phyloP scores from a whole-genome alignment of 2,113 vertebrate genomes.

The Phaethornis superciliosus region DNA sequence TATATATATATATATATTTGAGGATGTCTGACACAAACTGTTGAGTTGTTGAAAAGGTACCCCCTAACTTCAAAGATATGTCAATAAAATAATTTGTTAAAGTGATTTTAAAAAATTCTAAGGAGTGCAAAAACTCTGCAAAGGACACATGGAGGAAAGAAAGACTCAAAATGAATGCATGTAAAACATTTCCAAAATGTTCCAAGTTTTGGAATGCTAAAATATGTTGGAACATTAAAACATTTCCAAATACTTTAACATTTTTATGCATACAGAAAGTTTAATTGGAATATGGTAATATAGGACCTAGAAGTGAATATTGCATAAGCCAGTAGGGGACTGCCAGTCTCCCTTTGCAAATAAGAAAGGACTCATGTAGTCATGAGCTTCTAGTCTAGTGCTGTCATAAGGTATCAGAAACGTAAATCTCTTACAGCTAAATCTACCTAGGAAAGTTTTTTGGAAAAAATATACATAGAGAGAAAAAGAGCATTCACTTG shows the following conservation, averaged over 20 bases:
- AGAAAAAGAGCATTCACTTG: not conserved
- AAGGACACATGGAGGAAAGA: not conserved
- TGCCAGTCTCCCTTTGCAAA: not conserved
- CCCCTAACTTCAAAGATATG: not conserved
- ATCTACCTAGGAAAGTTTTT: not conserved
- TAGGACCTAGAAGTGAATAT: not conserved
- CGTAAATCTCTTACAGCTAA: not conserved
- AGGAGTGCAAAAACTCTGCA: not conserved
- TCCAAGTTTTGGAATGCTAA: conserved; percentile 23
- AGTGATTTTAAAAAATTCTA: not conserved
- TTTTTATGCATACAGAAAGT: not conserved
- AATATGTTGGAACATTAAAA: conserved; percentile 27
- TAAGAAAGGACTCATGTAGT: not conserved
- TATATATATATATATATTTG: too few relatives aligned
- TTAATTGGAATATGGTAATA: not conserved
- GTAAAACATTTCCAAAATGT: conserved; percentile 1
- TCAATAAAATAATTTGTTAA: not conserved
- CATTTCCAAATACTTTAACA: conserved; percentile 32
- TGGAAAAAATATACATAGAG: not conserved
- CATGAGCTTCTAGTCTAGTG: not conserved
- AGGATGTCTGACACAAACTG: not conserved
- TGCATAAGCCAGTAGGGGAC: not conserved
- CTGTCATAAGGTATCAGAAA: not conserved
- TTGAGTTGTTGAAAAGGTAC: not conserved
- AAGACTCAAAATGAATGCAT: not conserved